Conservation (phyloP, 2,888 invertebrate genomes). For the Clivina fossor region DNA sequence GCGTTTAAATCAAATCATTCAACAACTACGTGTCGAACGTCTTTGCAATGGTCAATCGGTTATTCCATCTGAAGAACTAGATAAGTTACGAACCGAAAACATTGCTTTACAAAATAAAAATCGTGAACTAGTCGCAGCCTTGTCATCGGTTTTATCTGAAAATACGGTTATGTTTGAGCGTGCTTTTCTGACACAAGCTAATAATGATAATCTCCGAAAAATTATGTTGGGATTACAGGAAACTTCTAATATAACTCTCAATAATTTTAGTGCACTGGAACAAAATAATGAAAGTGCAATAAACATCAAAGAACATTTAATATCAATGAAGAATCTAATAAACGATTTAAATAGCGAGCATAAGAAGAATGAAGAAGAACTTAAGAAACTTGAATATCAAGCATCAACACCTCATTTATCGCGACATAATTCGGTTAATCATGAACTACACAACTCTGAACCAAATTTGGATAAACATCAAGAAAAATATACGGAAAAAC, state of each 20-base stretch:
- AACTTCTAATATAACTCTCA: constrained; percentile 61
- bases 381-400: constrained; percentile 45
- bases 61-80: constrained; percentile 47
- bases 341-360: constrained; percentile 60
- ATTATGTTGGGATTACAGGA: constrained; percentile 63
- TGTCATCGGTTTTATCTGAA: constrained; percentile 66
- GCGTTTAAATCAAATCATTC: constrained; percentile 70
- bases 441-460: constrained; percentile 34
- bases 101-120: constrained; percentile 62
- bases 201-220: constrained; percentile 66
- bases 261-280: constrained; percentile 56
- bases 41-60: constrained; percentile 54
- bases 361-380: constrained; percentile 59
- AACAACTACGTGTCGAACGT: constrained; percentile 68
- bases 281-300: constrained; percentile 44
- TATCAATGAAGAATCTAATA: constrained; percentile 55
- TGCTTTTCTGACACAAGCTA: constrained; percentile 67
- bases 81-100: constrained; percentile 60
- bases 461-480: constrained; percentile 61
- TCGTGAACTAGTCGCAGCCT: constrained; percentile 64
- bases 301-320: constrained; percentile 54
- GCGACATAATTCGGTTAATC: background rate
- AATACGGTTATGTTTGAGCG: constrained; percentile 72
- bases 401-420: background rate
- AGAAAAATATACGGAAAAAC: constrained; percentile 68